Evolutionary conservation across 2,113 vertebrate genomes (phyloP), one percentile per base, ranked within the genome.

Genomic region (Holacanthus passer): DNA sequence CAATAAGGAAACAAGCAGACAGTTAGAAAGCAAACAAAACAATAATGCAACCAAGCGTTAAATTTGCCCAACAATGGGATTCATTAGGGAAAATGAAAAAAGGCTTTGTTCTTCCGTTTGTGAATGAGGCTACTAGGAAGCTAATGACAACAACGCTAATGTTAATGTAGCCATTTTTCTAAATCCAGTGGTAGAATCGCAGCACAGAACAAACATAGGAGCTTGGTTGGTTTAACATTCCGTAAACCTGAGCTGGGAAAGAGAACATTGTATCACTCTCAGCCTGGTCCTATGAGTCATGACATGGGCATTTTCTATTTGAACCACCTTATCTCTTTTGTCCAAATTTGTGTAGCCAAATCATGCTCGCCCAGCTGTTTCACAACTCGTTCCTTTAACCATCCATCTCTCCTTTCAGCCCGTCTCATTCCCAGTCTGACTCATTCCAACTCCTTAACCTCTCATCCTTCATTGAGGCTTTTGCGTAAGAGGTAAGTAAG

Each of bases 41-140:
- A 89, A 77, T 55, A 63, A 91, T 89, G 83, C 58, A 89, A 55
- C 87, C 82, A 83, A 78, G 90, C 88, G 73, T 79, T 69, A 94
- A 91, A 94, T 91, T 24, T 81, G 65, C 47, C 76, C 64, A 71
- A 95, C 93, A 95, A 94, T 86, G 79, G 67, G 53, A 86, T 88
- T 89, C 88, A 91, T 92, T 89, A 77, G 82, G 52, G 79, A 24
- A 24, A 83, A 78, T 81, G 63, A 80, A 79, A 65, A 73, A 83
- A 75, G 83, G 66, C 41, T 50, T 75, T 81, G 87, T 87, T 87
- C 56, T 63, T 81, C 27, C 50, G 32, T 84, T 88, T 83, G 81
- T 79, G 56, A 89, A 87, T 32, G 50, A 86, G 76, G 83, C 35
- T 71, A 75, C 37, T 2, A 47, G 77, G 52, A 85, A 60, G 71